phyloP scores from a whole-genome alignment of 2,888 invertebrate species.

The Leptothorax acervorum region DNA sequence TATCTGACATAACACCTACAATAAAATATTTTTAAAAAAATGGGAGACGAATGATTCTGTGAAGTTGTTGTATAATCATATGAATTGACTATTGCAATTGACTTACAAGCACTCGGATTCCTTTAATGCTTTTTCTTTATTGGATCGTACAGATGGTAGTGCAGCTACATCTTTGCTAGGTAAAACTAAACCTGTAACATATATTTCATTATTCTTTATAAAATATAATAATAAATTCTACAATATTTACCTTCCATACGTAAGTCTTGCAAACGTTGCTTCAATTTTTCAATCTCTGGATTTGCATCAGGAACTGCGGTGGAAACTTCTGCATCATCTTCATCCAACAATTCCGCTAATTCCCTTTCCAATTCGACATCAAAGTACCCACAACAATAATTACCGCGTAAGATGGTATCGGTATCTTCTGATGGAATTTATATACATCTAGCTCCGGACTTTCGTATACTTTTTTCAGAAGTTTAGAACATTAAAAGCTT shows the following conservation, averaged over 20 bases:
- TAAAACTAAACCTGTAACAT: not conserved
- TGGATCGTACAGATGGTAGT: constrained; percentile 14
- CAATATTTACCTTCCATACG: constrained; percentile 76
- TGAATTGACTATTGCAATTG: not conserved
- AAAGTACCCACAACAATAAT: constrained; percentile 82
- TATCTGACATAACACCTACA: not conserved
- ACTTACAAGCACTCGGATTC: constrained; percentile 36
- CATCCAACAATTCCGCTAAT: constrained; percentile 87
- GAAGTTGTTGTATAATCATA: not conserved
- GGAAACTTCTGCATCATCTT: constrained; percentile 30
- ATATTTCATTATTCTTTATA: constrained; percentile 19
- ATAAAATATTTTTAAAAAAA: not conserved
- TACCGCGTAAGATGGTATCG: too few species aligned
- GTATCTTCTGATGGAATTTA: too few species aligned
- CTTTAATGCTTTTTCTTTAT: constrained; percentile 22
- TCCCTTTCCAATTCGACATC: constrained; percentile 90
- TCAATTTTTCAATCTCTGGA: constrained; percentile 66
- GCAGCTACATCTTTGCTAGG: not conserved
- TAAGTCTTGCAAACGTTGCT: constrained; percentile 71
- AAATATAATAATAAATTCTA: constrained; percentile 29
- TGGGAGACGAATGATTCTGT: not conserved
- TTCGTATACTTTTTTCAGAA: too few species aligned
- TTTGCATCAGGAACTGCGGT: constrained; percentile 46
- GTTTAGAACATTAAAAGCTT: too few species aligned
- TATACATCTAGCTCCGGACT: too few species aligned